Evolutionary conservation across 2,888 invertebrate genomes (phyloP).

Genomic region (Sarcophaga rosellei): DNA sequence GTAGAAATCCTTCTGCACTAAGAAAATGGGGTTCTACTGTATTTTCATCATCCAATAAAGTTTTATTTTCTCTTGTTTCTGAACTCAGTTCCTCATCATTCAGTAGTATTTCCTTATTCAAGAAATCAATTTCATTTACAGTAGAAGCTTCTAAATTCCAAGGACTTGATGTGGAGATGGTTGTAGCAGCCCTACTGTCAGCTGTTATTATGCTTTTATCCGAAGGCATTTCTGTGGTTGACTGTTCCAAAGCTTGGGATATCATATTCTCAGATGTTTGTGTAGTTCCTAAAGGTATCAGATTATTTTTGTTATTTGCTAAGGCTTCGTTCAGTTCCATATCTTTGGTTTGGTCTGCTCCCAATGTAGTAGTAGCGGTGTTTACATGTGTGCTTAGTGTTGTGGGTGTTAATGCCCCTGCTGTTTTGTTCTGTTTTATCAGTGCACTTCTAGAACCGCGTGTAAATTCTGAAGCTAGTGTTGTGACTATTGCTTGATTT

Average conservation of each 20-base stretch:
- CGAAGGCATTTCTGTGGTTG: background rate
- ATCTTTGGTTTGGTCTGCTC: background rate
- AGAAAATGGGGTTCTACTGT: background rate
- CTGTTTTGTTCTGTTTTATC: constrained; percentile 32
- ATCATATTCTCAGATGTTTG: too few species aligned
- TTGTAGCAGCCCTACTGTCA: background rate
- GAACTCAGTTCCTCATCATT: background rate
- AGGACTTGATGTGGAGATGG: too few species aligned
- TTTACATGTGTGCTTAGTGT: background rate
- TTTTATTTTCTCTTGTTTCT: background rate
- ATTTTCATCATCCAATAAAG: background rate
- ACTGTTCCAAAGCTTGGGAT: too few species aligned
- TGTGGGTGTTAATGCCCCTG: background rate
- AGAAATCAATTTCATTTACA: background rate
- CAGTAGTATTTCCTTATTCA: background rate
- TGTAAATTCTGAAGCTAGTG: background rate
- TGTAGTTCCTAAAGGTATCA: background rate
- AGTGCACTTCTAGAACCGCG: constrained; percentile 22
- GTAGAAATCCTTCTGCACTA: constrained; percentile 39
- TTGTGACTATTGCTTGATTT: background rate
- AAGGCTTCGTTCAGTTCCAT: background rate
- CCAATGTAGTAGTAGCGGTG: background rate
- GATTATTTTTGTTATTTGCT: too few species aligned
- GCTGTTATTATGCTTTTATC: background rate
- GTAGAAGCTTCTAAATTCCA: background rate